Base-by-base conservation (phyloP, 2,888 invertebrate species). In the Xestia ashworthii region DNA sequence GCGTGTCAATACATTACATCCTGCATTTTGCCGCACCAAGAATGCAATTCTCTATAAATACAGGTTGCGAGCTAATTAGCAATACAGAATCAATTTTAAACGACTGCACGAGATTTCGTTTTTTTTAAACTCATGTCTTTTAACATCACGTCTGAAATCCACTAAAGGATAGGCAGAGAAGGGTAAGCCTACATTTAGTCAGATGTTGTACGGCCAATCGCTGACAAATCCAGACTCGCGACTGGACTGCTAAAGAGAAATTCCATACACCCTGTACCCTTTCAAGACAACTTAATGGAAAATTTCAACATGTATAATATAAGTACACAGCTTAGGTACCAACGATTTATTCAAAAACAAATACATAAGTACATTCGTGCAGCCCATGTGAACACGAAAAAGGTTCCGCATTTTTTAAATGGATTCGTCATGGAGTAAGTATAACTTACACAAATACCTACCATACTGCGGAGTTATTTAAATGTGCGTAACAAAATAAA, bases 341-440 rank as follows among this genome's bases (percentile, higher is more conserved):
- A 8, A 38, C 32, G 5, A 50, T 66, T 65, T 46, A 19, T 19
- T 60, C 14, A 8, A 83, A 58, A 71, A 38, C 19, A 62, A 38
- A 3, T 32, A 32, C 32, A 32, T 65, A 66, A 50, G 46, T 70
- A 58, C 62, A 70, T 53, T 66, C 69, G 32, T 69, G 65, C 71
- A 81, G 55, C 55, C 46, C 65, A 55, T 74, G 14, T 73, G 58
- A 48, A 55, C 48, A 67, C 25, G 68, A 38, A 64, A 5, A 58
- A 55, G 19, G 73, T 78, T 84, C 87, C 86, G 87, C 78, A 78
- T 65, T 86, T 72, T 85, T 76, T 44, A 32, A 86, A 72, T 67
- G 41, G 64, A 74, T 78, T 86, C 53, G 78, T 86, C 87, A 78
- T 78, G 70, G 48, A 60, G 25, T 65, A 50, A 25, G 71, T 41